Evolutionary conservation across 2,888 invertebrate genomes (phyloP).

Genomic region (Calliopum simillimum): DNA sequence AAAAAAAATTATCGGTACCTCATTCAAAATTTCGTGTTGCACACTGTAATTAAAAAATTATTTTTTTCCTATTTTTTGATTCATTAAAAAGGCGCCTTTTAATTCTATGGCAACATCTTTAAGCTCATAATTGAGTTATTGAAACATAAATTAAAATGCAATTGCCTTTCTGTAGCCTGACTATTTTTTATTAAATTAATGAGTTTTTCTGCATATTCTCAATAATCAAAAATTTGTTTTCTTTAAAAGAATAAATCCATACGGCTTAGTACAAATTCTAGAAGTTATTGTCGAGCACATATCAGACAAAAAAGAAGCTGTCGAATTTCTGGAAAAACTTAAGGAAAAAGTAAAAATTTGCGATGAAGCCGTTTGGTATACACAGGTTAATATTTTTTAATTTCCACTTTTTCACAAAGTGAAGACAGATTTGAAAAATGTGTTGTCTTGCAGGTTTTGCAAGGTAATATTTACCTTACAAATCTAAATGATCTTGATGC

Average conservation of each 20-base stretch:
- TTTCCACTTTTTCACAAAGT: background rate
- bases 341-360: conserved; percentile 87
- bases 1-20: no score
- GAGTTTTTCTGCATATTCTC: background rate
- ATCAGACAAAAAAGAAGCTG: conserved; percentile 83
- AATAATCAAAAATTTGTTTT: conserved; percentile 36
- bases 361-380: conserved; percentile 83
- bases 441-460: conserved; percentile 73
- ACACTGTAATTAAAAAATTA: no score
- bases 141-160: no score
- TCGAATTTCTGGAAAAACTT: conserved; percentile 89
- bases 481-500: conserved; percentile 81
- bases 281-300: conserved; percentile 82
- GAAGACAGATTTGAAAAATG: background rate
- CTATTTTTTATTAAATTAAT: conserved; percentile 22
- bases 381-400: conserved; percentile 49
- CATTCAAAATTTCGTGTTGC: no score
- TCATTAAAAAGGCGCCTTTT: no score
- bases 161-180: background rate
- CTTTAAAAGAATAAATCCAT: conserved; percentile 85
- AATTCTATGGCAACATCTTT: no score
- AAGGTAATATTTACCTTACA: conserved; percentile 83
- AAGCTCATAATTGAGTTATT: no score
- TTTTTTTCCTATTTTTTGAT: no score
- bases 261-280: conserved; percentile 90